Conservation (phyloP, 2,888 invertebrate genomes). For the Apantesis nais region DNA sequence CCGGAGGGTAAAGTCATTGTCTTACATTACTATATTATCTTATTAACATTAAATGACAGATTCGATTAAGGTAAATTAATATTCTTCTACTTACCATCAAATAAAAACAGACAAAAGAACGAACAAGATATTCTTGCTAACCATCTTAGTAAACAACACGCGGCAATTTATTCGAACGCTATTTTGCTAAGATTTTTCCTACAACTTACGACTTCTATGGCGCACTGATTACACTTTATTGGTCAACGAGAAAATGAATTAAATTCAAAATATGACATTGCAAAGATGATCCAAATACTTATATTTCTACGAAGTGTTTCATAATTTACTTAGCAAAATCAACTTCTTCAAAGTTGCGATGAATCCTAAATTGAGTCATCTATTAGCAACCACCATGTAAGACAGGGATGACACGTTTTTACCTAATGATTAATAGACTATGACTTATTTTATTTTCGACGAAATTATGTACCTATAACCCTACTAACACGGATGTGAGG, state of each 20-base stretch:
- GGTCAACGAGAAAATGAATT: constrained; percentile 37
- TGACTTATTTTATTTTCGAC: constrained; percentile 30
- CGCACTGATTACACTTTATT: constrained; percentile 33
- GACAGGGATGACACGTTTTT: constrained; percentile 23
- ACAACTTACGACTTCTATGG: constrained; percentile 27
- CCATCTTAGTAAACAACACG: too few relatives aligned
- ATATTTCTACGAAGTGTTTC: neutral
- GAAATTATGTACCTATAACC: constrained; percentile 11
- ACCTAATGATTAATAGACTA: constrained; percentile 20
- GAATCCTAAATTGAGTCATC: constrained; percentile 20
- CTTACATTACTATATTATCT: neutral
- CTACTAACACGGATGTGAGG: constrained; percentile 3
- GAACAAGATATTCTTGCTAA: too few relatives aligned
- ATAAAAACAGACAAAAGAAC: too few relatives aligned
- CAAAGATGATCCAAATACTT: constrained; percentile 23
- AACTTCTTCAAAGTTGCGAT: constrained; percentile 17
- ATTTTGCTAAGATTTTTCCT: neutral
- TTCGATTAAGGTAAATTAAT: neutral
- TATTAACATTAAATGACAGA: neutral
- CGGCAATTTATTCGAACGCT: neutral
- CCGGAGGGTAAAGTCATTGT: constrained; percentile 64
- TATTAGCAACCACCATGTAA: constrained; percentile 20
- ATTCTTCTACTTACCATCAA: neutral
- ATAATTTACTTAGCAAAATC: neutral
- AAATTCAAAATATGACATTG: constrained; percentile 32